Conservation (phyloP, 1,140 invertebrate species). For the Eumaeus atala region DNA sequence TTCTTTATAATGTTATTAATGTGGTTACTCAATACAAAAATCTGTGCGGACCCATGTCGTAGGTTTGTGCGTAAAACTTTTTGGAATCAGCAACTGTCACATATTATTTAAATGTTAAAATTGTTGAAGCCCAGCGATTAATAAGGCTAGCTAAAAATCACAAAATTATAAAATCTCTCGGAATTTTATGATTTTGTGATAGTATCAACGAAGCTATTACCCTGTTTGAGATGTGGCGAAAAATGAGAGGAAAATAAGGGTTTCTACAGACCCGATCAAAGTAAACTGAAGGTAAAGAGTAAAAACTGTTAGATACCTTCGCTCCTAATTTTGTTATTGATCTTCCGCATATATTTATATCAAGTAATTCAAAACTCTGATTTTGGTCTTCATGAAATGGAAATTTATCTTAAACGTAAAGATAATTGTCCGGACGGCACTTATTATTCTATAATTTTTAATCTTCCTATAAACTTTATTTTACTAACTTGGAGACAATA, state of each 20-base stretch:
- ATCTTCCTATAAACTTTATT: not conserved
- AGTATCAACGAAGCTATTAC: not conserved
- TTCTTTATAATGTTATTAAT: constrained; percentile 10
- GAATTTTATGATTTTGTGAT: not conserved
- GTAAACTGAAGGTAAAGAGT: not conserved
- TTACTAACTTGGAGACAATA: too few relatives aligned
- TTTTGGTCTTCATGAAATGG: too few relatives aligned
- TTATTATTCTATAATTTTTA: constrained; percentile 12
- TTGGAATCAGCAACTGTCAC: not conserved
- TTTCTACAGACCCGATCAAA: not conserved
- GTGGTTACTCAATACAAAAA: constrained; percentile 8
- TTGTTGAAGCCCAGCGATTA: constrained; percentile 1
- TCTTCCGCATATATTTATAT: not conserved
- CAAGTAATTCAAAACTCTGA: not conserved
- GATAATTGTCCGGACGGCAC: not conserved
- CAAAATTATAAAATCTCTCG: too few relatives aligned
- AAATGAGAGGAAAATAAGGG: not conserved
- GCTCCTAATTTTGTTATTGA: constrained; percentile 1
- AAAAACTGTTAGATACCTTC: not conserved
- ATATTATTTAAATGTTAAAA: not conserved
- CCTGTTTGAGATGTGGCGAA: constrained; percentile 2
- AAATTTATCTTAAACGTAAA: not conserved
- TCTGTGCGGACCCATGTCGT: not conserved
- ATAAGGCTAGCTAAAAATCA: constrained; percentile 5
- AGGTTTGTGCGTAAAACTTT: constrained; percentile 10